Evolutionary conservation across 2,888 invertebrate genomes (phyloP), one percentile per base, ranked within the genome.

Genomic region (Amiota communis): DNA sequence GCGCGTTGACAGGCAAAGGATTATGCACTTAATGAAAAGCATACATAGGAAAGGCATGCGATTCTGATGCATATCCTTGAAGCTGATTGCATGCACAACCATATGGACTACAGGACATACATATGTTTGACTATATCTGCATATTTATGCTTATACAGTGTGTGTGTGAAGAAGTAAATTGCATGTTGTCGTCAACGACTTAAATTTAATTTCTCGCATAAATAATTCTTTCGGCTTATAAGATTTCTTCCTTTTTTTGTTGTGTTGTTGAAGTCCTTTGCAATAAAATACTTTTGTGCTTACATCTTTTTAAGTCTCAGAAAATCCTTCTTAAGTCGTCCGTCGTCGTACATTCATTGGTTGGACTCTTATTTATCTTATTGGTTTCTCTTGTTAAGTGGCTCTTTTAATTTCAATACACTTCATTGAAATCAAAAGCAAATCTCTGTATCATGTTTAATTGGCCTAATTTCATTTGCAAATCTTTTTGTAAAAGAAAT

Each of bases 21-120:
- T 83, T 83, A 86, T 83, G 85, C 83, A 86, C 83, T 86, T 86
- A 83, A 83, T 83, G 83, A 86, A 83, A 83, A 86, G 83, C 83
- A 83, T 85, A 86, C 85, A 68, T 53, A 53, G 8, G 36, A 36
- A 36, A 36, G 36, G 36, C 36, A 36, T 36, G 36, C 36, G 36
- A 68, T 46, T n/a, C n/a, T 51, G 59, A 36, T 36, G 10, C 17
- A 20, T 59, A 59, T 59, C 20, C 59, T 59, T 59, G 59, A 59
- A 59, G 53, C 53, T 20, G 15, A 20, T 59, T 59, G 59, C 59
- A 17, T 15, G 53, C 11, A 51, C 53, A 51, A 51, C 53, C n/a
- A n/a, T n/a, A 51, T n/a, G 53, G 12, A 51, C 53, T n/a, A 11
- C 4, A 4, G 53, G n/a, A 12, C 53, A 51, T 51, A n/a, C 53